These are phyloP conservation scores for Acanthococcus lagerstroemiae DNA, from an alignment of 2,888 invertebrate genomes.

Conservation along the genomic window DNA sequence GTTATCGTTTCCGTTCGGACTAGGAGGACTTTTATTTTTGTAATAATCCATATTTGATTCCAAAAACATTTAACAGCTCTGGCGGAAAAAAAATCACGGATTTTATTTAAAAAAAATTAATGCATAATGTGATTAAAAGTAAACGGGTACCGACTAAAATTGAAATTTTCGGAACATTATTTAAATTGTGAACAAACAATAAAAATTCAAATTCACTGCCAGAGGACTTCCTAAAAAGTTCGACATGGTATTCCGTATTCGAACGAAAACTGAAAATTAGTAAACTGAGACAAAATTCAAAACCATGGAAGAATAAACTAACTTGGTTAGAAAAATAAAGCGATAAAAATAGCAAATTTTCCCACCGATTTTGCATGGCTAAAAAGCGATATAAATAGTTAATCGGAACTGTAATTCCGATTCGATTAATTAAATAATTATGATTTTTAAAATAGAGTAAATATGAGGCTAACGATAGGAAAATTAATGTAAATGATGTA, in stretches of 20 bases:
- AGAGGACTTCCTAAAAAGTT: slow-evolving; percentile 8
- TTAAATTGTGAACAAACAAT: background rate
- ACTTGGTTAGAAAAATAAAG: background rate
- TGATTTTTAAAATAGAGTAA: too few species aligned
- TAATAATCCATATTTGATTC: slow-evolving; percentile 27
- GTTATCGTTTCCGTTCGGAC: slow-evolving; percentile 22
- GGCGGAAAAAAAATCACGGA: background rate
- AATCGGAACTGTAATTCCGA: too few species aligned
- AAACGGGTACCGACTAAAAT: background rate
- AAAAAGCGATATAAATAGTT: too few species aligned
- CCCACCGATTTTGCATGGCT: too few species aligned
- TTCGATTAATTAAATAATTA: too few species aligned
- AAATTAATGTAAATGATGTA: too few species aligned
- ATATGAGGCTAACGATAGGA: too few species aligned
- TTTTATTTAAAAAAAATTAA: background rate
- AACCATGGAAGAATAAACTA: slow-evolving; percentile 14
- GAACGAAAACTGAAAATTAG: slow-evolving; percentile 6
- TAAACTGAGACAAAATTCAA: slow-evolving; percentile 25
- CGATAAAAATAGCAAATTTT: background rate
- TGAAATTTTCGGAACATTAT: background rate
- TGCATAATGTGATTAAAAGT: background rate
- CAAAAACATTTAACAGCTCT: slow-evolving; percentile 12
- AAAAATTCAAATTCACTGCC: slow-evolving; percentile 25
- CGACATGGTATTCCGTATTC: slow-evolving; percentile 6
- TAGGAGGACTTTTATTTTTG: slow-evolving; percentile 25